A percentile compares a stretch with the other conserved stretches of the same genome.
Evolutionary conservation across 2,113 vertebrate species (phyloP).

Genomic region (Anhinga rufa): DNA sequence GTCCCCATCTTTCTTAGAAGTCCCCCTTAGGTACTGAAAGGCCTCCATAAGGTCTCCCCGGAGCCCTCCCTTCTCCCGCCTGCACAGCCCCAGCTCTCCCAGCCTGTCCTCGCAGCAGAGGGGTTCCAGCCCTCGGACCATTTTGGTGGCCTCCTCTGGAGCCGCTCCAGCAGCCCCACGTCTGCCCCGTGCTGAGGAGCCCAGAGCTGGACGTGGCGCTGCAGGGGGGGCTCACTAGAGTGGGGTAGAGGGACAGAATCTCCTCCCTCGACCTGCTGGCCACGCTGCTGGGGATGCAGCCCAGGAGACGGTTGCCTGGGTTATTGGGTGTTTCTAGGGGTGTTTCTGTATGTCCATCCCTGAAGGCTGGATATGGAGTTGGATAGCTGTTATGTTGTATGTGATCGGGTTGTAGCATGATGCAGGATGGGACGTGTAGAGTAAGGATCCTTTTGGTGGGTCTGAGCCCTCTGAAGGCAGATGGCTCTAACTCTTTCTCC

Average conservation of each 20-base stretch:
- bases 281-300: background rate
- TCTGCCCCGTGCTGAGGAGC: background rate
- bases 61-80: background rate
- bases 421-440: rapidly evolving
- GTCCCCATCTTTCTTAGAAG: background rate
- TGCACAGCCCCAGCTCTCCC: background rate
- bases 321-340: background rate
- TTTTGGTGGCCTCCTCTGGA: background rate
- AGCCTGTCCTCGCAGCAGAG: background rate
- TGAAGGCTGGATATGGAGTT: background rate
- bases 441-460: background rate
- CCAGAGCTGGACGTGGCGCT: background rate
- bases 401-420: background rate
- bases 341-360: rapidly evolving
- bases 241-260: background rate
- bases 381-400: no score
- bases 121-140: background rate
- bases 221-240: background rate
- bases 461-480: background rate
- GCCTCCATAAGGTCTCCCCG: background rate
- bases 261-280: background rate
- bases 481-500: background rate
- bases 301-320: rapidly evolving
- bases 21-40: background rate
- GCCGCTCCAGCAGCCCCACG: background rate